Percentiles rank a stretch among this genome's conserved stretches.
Evolutionary conservation across 2,797 vertebrate species (phyloP).

Genomic region (Micrastur ruficollis): DNA sequence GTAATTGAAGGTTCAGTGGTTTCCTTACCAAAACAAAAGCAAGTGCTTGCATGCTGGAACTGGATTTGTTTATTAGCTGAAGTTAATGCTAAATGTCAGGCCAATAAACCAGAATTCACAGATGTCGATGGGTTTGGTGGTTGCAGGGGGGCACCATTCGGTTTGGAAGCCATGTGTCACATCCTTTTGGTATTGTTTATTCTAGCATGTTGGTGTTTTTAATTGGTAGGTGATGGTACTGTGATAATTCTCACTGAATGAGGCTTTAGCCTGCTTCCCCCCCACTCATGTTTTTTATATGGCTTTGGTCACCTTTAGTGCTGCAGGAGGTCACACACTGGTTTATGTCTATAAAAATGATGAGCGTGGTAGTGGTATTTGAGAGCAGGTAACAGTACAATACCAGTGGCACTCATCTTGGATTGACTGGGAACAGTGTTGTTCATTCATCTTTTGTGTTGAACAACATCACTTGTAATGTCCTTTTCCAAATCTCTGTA

Average conservation of each 20-base stretch:
- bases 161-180: not conserved
- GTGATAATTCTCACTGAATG: not conserved
- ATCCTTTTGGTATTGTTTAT: not conserved
- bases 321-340: not conserved
- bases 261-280: not conserved
- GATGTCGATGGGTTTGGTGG: not conserved
- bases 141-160: not conserved
- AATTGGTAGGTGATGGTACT: not conserved
- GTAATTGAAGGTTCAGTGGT: not conserved
- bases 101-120: not conserved
- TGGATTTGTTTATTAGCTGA: conserved; percentile 9
- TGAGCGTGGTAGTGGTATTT: not conserved
- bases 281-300: not conserved
- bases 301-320: not conserved
- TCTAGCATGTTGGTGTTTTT: not conserved
- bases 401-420: not conserved
- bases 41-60: not conserved
- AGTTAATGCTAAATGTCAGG: not conserved
- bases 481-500: not conserved
- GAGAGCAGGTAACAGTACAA: not conserved
- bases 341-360: not conserved
- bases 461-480: not conserved
- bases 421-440: not conserved
- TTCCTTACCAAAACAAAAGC: conserved; percentile 13
- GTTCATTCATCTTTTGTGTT: not conserved